Conservation (phyloP, 35 echinoderm and acorn worm genomes). For the Heliocidaris erythrogramma region DNA sequence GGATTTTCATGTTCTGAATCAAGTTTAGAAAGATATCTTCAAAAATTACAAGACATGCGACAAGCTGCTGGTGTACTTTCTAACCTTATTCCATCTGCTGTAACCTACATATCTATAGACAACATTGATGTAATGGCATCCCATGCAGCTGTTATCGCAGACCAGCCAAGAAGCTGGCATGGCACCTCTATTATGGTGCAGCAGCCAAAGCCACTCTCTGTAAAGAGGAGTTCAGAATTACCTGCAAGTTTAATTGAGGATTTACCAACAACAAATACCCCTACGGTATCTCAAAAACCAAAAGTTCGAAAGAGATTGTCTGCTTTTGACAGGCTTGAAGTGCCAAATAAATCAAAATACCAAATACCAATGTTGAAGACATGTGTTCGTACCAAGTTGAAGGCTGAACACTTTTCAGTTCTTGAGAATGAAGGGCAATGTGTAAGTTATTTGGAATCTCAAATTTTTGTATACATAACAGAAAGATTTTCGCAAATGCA, state of each 20-base stretch:
- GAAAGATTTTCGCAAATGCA: not conserved
- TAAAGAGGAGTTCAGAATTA: too few relatives aligned
- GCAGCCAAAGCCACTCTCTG: conserved; percentile 44
- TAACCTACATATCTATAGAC: conserved; percentile 61
- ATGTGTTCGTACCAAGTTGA: not conserved
- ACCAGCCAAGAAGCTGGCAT: conserved; percentile 60
- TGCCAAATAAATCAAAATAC: conserved; percentile 3
- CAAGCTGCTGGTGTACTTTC: not conserved
- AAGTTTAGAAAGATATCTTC: conserved; percentile 47
- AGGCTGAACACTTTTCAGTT: not conserved
- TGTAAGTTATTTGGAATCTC: not conserved
- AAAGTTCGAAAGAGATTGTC: not conserved
- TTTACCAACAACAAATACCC: too few relatives aligned
- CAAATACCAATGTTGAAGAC: not conserved
- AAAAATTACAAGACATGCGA: not conserved
- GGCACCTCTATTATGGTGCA: conserved; percentile 63
- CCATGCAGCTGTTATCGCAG: conserved; percentile 51
- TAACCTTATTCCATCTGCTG: not conserved
- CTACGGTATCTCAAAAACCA: too few relatives aligned
- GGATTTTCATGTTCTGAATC: conserved; percentile 59
- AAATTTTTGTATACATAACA: not conserved
- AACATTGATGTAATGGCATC: conserved; percentile 58
- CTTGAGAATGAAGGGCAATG: not conserved
- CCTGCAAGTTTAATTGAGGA: too few relatives aligned
- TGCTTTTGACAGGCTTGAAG: not conserved